These are phyloP conservation scores for Etia nguti DNA, from an alignment of 2,113 vertebrate species.

Conservation along the genomic window DNA sequence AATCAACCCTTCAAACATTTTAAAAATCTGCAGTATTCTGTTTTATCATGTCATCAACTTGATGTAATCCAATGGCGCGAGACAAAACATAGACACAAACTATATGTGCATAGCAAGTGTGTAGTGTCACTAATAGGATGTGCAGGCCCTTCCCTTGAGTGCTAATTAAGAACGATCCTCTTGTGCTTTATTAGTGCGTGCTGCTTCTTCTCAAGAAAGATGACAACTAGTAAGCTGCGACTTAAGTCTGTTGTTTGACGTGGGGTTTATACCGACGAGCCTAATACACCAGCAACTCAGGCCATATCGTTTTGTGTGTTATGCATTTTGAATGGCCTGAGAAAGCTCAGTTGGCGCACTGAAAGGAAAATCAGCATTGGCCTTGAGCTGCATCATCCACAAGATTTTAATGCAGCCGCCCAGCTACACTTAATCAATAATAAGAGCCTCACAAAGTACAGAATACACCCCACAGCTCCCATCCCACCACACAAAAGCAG, in stretches of 20 bases:
- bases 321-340: neutral
- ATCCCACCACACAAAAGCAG: neutral
- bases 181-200: neutral
- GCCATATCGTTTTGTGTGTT: neutral
- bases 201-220: neutral
- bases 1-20: neutral
- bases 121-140: neutral
- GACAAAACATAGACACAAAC: neutral
- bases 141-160: neutral
- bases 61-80: rapidly evolving
- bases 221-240: neutral
- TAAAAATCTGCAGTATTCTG: neutral
- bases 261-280: neutral
- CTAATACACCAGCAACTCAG: neutral
- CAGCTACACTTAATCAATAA: conserved; percentile 5
- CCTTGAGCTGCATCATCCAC: conserved; percentile 18
- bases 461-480: neutral
- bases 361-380: neutral
- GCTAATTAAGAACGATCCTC: conserved; percentile 33
- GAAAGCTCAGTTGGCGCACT: neutral
- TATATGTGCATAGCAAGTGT: neutral
- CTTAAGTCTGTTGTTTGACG: neutral
- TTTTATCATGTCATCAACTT: neutral
- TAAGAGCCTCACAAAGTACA: neutral
- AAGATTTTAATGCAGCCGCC: neutral